Evolutionary conservation across 1,140 invertebrate genomes (phyloP).

Genomic region (Samia ricini): DNA sequence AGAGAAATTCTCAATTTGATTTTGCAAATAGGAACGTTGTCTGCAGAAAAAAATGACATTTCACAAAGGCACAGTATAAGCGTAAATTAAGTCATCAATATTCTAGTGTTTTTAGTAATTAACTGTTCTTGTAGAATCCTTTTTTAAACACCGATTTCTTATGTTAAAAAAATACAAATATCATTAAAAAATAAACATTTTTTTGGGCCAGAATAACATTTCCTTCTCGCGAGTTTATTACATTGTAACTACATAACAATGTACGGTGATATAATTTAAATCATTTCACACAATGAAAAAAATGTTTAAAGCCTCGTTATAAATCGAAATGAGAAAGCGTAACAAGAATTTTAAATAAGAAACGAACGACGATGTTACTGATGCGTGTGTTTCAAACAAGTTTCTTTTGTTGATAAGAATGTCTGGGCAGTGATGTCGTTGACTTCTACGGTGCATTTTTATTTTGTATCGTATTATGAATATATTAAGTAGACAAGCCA

Average conservation of each 20-base stretch:
- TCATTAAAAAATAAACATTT: not conserved
- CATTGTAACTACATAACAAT: not conserved
- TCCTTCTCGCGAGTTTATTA: not conserved
- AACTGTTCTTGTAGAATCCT: no score
- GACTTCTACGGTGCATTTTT: conserved; percentile 34
- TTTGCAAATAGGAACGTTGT: no score
- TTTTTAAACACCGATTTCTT: not conserved
- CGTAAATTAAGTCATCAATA: no score
- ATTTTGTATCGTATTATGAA: conserved; percentile 18
- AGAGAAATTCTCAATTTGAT: no score
- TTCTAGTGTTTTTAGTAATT: no score
- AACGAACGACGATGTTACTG: conserved; percentile 42
- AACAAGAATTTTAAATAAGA: conserved; percentile 49
- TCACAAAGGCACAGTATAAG: no score
- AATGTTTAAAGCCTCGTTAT: conserved; percentile 30
- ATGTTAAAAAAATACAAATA: not conserved
- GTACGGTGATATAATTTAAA: conserved; percentile 36
- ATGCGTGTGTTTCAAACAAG: conserved; percentile 51
- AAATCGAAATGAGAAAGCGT: conserved; percentile 57
- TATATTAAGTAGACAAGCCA: conserved; percentile 11
- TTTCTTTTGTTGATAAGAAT: conserved; percentile 58
- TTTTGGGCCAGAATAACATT: not conserved
- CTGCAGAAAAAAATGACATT: no score
- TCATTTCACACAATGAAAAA: conserved; percentile 37
- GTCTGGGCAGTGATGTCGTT: conserved; percentile 41